These are phyloP conservation scores for Meandrusa payeni DNA, from an alignment of 2,888 invertebrate genomes.

Conservation along the genomic window DNA sequence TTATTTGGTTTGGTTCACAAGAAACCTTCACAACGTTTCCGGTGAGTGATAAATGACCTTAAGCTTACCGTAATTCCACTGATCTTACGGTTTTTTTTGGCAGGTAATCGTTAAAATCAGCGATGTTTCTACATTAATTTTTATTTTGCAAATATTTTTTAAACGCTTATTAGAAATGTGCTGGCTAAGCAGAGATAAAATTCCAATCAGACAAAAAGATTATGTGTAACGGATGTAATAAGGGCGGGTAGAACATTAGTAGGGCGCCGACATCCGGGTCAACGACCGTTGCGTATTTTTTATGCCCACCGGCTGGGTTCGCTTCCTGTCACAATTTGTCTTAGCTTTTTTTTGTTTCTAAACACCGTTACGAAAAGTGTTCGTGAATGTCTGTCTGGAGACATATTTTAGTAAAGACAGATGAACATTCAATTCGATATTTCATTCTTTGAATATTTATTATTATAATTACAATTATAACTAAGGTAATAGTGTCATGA, in stretches of 20 bases:
- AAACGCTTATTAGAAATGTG: background rate
- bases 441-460: too few relatives aligned
- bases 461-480: too few relatives aligned
- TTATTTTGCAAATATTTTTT: too few relatives aligned
- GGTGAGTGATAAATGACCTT: too few relatives aligned
- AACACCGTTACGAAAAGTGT: slow-evolving; percentile 57
- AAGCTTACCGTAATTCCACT: too few relatives aligned
- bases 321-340: slow-evolving; percentile 76
- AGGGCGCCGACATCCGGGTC: slow-evolving; percentile 44
- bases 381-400: slow-evolving; percentile 36
- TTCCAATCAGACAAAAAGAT: slow-evolving; percentile 19
- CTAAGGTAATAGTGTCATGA: too few relatives aligned
- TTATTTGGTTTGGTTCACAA: too few relatives aligned
- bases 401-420: slow-evolving; percentile 27
- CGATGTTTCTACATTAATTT: too few relatives aligned
- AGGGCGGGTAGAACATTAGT: slow-evolving; percentile 44
- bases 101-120: too few relatives aligned
- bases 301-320: slow-evolving; percentile 65
- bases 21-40: too few relatives aligned
- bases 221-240: slow-evolving; percentile 38
- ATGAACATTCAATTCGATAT: too few relatives aligned
- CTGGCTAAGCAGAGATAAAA: background rate
- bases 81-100: too few relatives aligned
- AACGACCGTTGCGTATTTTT: slow-evolving; percentile 58
- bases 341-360: slow-evolving; percentile 47